Conservation (phyloP, 2,888 invertebrate species). For the Patella ulyssiponensis region DNA sequence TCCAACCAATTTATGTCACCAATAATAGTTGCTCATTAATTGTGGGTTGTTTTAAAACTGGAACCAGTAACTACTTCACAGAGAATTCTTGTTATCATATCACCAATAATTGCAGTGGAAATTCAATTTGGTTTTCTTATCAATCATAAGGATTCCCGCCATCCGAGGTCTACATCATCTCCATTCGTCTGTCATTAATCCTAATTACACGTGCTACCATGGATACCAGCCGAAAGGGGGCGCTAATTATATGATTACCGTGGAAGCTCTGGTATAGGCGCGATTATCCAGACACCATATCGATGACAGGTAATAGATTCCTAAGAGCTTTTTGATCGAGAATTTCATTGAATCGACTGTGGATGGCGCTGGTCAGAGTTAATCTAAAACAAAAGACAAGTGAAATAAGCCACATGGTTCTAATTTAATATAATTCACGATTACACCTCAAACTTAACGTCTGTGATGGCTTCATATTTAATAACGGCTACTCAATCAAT, state of each 20-base stretch:
- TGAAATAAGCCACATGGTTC: constrained; percentile 53
- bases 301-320: background rate
- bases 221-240: constrained; percentile 12
- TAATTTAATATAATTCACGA: constrained; percentile 45
- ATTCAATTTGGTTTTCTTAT: background rate
- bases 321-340: background rate
- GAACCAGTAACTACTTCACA: too few species aligned
- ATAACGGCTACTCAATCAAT: constrained; percentile 11
- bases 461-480: constrained; percentile 9
- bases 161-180: constrained; percentile 6
- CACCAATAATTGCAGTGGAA: background rate
- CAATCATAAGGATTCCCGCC: constrained; percentile 4
- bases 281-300: background rate
- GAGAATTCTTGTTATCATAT: background rate
- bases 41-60: too few species aligned
- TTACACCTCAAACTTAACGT: constrained; percentile 9
- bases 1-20: too few species aligned
- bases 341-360: background rate
- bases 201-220: constrained; percentile 6
- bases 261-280: background rate
- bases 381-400: constrained; percentile 44
- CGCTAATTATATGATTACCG: constrained; percentile 1
- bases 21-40: too few species aligned
- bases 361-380: constrained; percentile 32
- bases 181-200: constrained; percentile 5